Evolutionary conservation across 2,888 invertebrate species (phyloP).

Genomic region (Caenorhabditis wallacei): DNA sequence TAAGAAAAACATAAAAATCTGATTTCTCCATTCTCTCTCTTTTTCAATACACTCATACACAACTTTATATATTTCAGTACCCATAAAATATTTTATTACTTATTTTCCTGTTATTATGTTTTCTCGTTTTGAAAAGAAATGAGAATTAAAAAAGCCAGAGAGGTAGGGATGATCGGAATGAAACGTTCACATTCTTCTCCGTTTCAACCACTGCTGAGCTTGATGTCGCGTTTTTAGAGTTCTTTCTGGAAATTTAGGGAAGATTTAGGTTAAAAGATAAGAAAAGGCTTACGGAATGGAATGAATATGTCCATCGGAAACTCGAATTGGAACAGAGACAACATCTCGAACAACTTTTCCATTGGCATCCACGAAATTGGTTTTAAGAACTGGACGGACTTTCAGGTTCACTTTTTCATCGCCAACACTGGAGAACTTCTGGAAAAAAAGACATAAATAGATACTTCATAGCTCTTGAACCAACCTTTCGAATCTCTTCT

Average conservation of each 20-base stretch:
- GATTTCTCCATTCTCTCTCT: not conserved
- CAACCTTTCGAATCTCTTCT: conserved; percentile 60
- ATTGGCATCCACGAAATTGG: conserved; percentile 80
- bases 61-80: conserved; percentile 9
- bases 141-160: conserved; percentile 54
- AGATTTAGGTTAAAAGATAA: not conserved
- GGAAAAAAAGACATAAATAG: conserved; percentile 3
- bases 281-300: conserved; percentile 51
- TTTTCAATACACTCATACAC: not conserved
- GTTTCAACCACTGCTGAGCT: conserved; percentile 58
- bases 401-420: conserved; percentile 76
- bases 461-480: not conserved
- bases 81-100: conserved; percentile 57
- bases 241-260: conserved; percentile 51
- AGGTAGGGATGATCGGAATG: conserved; percentile 63
- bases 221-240: conserved; percentile 57
- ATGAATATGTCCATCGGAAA: conserved; percentile 70
- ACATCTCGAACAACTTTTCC: conserved; percentile 78
- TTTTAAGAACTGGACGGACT: conserved; percentile 77
- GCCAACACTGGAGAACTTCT: conserved; percentile 60
- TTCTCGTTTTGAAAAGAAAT: conserved; percentile 2
- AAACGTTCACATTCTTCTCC: conserved; percentile 61
- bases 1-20: conserved; percentile 15
- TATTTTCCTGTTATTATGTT: conserved; percentile 44
- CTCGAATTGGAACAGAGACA: conserved; percentile 76